Evolutionary conservation across 2,797 vertebrate genomes (phyloP).

Genomic region (Acanthurus tractus): DNA sequence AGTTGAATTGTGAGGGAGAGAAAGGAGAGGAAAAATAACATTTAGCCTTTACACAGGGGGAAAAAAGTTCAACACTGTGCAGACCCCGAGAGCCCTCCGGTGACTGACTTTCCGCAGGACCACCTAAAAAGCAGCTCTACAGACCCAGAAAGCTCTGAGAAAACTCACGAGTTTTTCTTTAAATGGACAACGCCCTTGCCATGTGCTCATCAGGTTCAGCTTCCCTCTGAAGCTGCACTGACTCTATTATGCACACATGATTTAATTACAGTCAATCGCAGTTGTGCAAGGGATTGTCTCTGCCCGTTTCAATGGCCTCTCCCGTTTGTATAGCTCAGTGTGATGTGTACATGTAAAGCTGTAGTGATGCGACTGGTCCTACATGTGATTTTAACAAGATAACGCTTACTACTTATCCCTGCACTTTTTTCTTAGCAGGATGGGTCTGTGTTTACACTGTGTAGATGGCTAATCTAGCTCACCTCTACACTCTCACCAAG

Average conservation of each 20-base stretch:
- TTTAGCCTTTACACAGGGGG: slow-evolving; percentile 70
- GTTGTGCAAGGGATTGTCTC: slow-evolving; percentile 22
- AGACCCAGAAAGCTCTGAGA: slow-evolving; percentile 81
- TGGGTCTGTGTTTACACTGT: slow-evolving; percentile 84
- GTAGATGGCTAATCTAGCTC: slow-evolving; percentile 85
- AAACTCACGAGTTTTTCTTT: slow-evolving; percentile 76
- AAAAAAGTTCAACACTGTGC: slow-evolving; percentile 79
- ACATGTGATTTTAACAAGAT: slow-evolving; percentile 65
- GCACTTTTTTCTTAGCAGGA: slow-evolving; percentile 76
- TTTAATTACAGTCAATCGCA: slow-evolving; percentile 51
- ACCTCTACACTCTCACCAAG: slow-evolving; percentile 81
- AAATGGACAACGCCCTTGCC: slow-evolving; percentile 80
- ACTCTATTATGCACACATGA: slow-evolving; percentile 29
- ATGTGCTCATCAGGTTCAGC: slow-evolving; percentile 75
- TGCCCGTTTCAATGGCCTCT: slow-evolving; percentile 31
- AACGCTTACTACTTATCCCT: slow-evolving; percentile 69
- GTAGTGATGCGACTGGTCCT: slow-evolving; percentile 20
- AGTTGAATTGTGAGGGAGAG: no score
- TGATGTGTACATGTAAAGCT: slow-evolving; percentile 37
- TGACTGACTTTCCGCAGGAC: slow-evolving; percentile 85
- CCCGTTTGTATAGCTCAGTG: slow-evolving; percentile 25
- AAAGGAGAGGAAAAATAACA: slow-evolving; percentile 76
- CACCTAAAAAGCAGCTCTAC: slow-evolving; percentile 84
- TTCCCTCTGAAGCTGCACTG: slow-evolving; percentile 23
- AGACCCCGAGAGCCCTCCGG: slow-evolving; percentile 80